A percentile compares a stretch with the other conserved stretches of the same genome.
phyloP scores from a whole-genome alignment of 2,797 vertebrate species.

The Pseudochaenichthys georgianus region DNA sequence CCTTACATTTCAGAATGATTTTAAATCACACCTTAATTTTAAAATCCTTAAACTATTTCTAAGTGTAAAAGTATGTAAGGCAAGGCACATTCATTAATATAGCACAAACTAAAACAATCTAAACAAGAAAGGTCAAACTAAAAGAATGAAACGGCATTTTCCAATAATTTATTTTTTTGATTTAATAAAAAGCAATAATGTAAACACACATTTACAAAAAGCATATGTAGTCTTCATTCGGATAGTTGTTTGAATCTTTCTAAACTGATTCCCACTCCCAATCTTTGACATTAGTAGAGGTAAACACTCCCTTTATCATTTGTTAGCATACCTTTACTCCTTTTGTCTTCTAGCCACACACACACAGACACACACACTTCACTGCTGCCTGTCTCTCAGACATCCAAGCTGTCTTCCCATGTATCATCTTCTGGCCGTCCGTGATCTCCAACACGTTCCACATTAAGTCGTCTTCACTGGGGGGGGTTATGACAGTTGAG shows the following conservation, averaged over 20 bases:
- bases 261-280: slow-evolving; percentile 13
- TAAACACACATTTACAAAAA: too few species aligned
- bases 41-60: neutral
- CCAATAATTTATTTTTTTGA: too few species aligned
- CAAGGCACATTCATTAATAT: too few species aligned
- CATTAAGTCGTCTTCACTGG: slow-evolving; percentile 28
- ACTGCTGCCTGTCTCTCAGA: slow-evolving; percentile 19
- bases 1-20: neutral
- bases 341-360: neutral
- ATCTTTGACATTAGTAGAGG: slow-evolving; percentile 9
- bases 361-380: neutral
- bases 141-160: too few species aligned
- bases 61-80: neutral
- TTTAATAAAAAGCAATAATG: too few species aligned
- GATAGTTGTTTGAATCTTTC: neutral
- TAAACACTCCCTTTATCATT: slow-evolving; percentile 50
- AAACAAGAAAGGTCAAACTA: too few species aligned
- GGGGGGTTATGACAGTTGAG: slow-evolving; percentile 18
- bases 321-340: slow-evolving; percentile 55
- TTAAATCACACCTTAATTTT: too few species aligned
- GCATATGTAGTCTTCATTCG: too few species aligned
- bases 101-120: too few species aligned
- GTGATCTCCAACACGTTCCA: slow-evolving; percentile 56
- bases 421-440: slow-evolving; percentile 56
- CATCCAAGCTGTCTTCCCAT: slow-evolving; percentile 14